A percentile compares a stretch with the other conserved stretches of the same genome.
Evolutionary conservation across 37 sponge, comb jelly and placozoan species (phyloP).

Genomic region (Amphimedon queenslandica): DNA sequence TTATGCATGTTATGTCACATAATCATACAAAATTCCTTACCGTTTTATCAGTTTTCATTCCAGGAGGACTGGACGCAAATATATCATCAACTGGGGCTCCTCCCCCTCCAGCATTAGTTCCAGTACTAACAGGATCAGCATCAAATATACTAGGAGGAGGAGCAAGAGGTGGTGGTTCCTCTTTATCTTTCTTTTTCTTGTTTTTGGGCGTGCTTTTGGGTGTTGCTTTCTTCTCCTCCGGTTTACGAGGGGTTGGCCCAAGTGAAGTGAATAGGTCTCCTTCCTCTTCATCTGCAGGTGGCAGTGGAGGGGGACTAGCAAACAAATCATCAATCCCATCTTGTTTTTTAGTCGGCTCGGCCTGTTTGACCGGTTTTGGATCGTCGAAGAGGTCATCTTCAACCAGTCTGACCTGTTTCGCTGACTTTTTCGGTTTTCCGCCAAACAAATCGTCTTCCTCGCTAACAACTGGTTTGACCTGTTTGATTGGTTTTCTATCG

Average conservation of each 20-base stretch:
- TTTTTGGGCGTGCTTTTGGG: not conserved
- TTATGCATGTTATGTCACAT: not conserved
- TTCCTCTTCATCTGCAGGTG: not conserved
- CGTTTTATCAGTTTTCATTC: not conserved
- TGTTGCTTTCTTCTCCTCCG: not conserved
- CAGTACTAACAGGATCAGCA: not conserved
- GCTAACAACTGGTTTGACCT: not conserved
- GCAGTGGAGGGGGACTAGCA: not conserved
- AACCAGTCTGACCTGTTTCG: not conserved
- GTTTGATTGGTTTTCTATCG: not conserved
- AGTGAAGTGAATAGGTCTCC: not conserved
- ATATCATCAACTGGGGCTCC: not conserved
- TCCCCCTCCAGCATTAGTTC: not conserved
- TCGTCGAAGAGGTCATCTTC: not conserved
- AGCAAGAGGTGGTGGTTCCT: not conserved
- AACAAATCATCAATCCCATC: slow-evolving; percentile 13
- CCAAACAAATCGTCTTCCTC: slow-evolving; percentile 34
- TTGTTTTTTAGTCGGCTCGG: not conserved
- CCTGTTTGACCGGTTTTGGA: not conserved
- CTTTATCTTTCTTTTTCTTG: too few relatives aligned
- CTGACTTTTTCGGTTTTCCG: slow-evolving; percentile 2
- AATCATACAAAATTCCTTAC: not conserved
- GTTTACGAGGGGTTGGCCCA: not conserved
- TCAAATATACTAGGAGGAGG: not conserved
- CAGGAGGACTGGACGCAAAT: not conserved